Percentiles rank a stretch among this genome's conserved stretches.
phyloP scores from a whole-genome alignment of 2,888 invertebrate genomes.

The Agrotis exclamationis region DNA sequence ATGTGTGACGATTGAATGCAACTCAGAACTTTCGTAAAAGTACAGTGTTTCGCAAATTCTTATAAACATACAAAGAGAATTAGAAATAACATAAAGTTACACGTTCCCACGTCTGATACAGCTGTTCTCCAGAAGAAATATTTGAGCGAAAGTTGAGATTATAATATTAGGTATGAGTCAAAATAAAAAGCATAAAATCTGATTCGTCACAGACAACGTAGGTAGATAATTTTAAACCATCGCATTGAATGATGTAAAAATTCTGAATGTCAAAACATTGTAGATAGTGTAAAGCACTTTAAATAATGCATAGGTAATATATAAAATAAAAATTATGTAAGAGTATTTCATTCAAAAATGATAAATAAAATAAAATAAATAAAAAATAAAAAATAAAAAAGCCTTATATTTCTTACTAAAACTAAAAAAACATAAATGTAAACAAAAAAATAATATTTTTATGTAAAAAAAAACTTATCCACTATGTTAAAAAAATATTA shows the following conservation, averaged over 20 bases:
- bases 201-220: constrained; percentile 45
- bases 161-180: constrained; percentile 52
- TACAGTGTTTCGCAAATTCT: neutral
- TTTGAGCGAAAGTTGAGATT: constrained; percentile 17
- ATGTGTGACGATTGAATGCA: neutral
- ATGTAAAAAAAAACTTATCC: no score
- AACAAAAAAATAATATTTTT: no score
- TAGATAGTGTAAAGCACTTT: constrained; percentile 17
- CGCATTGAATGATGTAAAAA: constrained; percentile 45
- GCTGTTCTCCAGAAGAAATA: constrained; percentile 33
- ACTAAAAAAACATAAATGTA: no score
- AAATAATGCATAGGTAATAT: constrained; percentile 16
- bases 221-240: constrained; percentile 38
- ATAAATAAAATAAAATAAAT: constrained; percentile 28
- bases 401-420: no score
- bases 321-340: constrained; percentile 19
- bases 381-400: no score
- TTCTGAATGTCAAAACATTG: constrained; percentile 56
- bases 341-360: constrained; percentile 28
- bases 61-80: neutral
- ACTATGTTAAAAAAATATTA: no score
- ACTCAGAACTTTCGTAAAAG: neutral
- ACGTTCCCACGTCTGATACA: constrained; percentile 13
- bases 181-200: constrained; percentile 31
- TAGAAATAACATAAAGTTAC: no score